Conservation (phyloP, 1,140 invertebrate species). For the Maniola jurtina region DNA sequence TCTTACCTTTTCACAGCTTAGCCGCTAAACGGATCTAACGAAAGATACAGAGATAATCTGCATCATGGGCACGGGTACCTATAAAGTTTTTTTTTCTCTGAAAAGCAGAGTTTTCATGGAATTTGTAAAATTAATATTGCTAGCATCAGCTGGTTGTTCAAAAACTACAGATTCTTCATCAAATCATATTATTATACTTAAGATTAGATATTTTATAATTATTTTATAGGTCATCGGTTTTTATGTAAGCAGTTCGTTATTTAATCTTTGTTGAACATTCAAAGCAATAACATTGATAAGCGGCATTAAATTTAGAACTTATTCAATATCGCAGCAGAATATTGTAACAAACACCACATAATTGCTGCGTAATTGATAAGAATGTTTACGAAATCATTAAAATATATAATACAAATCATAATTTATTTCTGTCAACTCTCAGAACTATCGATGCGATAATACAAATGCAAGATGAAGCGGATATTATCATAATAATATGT, state of each 20-base stretch:
- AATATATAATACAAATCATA: constrained; percentile 12
- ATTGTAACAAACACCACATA: constrained; percentile 6
- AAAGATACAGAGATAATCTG: too few relatives aligned
- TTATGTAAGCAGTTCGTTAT: neutral
- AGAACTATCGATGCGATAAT: constrained; percentile 1
- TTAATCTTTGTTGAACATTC: constrained; percentile 1
- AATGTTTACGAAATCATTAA: constrained; percentile 15
- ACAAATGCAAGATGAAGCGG: neutral
- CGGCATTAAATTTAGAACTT: neutral
- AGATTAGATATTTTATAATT: too few relatives aligned
- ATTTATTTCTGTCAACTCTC: constrained; percentile 18
- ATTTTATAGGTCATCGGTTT: too few relatives aligned
- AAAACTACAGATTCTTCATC: neutral
- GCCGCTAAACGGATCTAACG: too few relatives aligned
- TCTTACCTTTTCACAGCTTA: too few relatives aligned
- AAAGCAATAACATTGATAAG: neutral
- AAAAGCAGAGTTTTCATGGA: too few relatives aligned
- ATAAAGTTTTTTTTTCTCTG: too few relatives aligned
- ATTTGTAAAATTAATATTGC: too few relatives aligned
- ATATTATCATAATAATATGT: neutral
- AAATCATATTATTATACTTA: too few relatives aligned
- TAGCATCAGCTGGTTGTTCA: too few relatives aligned
- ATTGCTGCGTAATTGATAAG: constrained; percentile 11
- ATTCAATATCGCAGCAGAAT: neutral
- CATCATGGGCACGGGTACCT: too few relatives aligned